Evolutionary conservation across 2,113 vertebrate species (phyloP).

Genomic region (Procavia capensis): DNA sequence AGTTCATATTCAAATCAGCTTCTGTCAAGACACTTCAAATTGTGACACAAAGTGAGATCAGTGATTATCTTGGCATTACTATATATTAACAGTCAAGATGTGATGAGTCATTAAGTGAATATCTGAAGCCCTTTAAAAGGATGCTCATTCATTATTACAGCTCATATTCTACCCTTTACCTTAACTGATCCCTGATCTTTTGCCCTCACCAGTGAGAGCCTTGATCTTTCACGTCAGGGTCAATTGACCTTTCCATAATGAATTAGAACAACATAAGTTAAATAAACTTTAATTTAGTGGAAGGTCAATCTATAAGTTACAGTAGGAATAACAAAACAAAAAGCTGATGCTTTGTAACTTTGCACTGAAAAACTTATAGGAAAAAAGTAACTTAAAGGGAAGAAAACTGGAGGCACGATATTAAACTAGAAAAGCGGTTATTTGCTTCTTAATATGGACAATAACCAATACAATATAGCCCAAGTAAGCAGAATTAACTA

Average conservation of each 20-base stretch:
- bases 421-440: not conserved
- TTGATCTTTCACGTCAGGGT: not conserved
- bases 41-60: not conserved
- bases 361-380: not conserved
- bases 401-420: not conserved
- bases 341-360: not conserved
- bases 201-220: not conserved
- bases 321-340: not conserved
- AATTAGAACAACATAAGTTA: slow-evolving; percentile 39
- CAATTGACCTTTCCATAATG: slow-evolving; percentile 47
- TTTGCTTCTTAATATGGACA: not conserved
- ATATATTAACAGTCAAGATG: not conserved
- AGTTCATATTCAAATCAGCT: not conserved
- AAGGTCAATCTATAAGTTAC: not conserved
- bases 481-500: not conserved
- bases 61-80: not conserved
- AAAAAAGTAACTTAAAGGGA: not conserved
- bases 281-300: not conserved
- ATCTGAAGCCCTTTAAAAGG: not conserved
- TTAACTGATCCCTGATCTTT: not conserved
- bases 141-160: not conserved
- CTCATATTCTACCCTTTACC: not conserved
- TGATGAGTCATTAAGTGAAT: not conserved
- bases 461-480: not conserved
- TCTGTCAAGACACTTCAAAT: not conserved